phyloP scores from a whole-genome alignment of 2,113 vertebrate genomes.

The Hippolais icterina region DNA sequence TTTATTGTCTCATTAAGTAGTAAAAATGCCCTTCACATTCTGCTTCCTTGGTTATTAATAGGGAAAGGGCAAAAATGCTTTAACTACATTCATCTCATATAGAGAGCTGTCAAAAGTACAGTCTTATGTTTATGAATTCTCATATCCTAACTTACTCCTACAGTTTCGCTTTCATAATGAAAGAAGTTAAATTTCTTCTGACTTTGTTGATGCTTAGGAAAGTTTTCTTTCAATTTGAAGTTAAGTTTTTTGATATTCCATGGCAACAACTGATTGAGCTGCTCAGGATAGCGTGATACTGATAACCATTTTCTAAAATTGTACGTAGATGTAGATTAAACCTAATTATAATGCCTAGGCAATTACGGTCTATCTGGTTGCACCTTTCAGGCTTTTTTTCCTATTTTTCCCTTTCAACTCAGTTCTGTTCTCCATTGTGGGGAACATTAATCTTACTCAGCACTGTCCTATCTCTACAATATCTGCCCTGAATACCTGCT shows the following conservation, averaged over 20 bases:
- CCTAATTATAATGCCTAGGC: background rate
- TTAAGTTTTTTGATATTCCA: background rate
- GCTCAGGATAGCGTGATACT: background rate
- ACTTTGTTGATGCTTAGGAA: background rate
- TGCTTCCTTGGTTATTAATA: background rate
- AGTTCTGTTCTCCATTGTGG: background rate
- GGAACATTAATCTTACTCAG: background rate
- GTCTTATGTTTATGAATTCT: background rate
- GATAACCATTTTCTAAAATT: background rate
- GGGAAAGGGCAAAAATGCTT: background rate
- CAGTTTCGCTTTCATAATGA: background rate
- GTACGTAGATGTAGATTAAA: background rate
- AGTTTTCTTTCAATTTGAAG: background rate
- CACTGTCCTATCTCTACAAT: background rate
- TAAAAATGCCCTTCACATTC: background rate
- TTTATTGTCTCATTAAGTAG: background rate
- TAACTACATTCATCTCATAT: background rate
- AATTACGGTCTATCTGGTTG: background rate
- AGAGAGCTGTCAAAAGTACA: background rate
- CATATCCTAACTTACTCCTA: background rate
- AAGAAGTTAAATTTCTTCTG: background rate
- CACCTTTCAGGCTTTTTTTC: background rate
- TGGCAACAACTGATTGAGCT: background rate
- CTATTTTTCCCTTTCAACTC: background rate
- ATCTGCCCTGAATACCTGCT: background rate